phyloP scores from a whole-genome alignment of 2,797 vertebrate genomes.

The Sebastes melanostomus region DNA sequence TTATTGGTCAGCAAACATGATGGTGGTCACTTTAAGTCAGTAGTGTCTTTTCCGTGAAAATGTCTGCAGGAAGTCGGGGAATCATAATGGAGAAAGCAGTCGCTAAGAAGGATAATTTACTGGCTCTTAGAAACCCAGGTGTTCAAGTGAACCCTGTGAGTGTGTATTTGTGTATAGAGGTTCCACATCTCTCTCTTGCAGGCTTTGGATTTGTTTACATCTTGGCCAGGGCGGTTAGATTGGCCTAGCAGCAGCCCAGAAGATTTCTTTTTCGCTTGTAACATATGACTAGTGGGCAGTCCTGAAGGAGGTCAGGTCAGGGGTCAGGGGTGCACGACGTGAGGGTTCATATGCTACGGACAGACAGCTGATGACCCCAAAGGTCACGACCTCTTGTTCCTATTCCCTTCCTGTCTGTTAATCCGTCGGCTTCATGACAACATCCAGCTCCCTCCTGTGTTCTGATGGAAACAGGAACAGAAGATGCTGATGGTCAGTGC shows the following conservation, averaged over 20 bases:
- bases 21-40: slow-evolving; percentile 23
- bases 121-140: slow-evolving; percentile 36
- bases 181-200: slow-evolving; percentile 7
- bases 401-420: slow-evolving; percentile 64
- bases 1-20: slow-evolving; percentile 3
- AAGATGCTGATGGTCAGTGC: slow-evolving; percentile 24
- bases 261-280: slow-evolving; percentile 4
- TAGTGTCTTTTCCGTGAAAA: slow-evolving; percentile 29
- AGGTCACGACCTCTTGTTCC: slow-evolving; percentile 58
- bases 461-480: slow-evolving; percentile 44
- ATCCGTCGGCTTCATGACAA: slow-evolving; percentile 39
- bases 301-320: slow-evolving; percentile 28
- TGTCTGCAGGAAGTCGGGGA: slow-evolving; percentile 41
- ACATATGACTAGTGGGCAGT: slow-evolving; percentile 27
- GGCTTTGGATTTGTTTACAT: slow-evolving; percentile 49
- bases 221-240: neutral
- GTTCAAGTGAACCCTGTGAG: slow-evolving; percentile 15
- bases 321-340: neutral
- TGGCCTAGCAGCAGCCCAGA: neutral
- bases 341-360: slow-evolving; percentile 4
- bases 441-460: slow-evolving; percentile 12
- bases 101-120: slow-evolving; percentile 12
- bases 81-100: slow-evolving; percentile 58
- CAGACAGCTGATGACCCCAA: slow-evolving; percentile 50
- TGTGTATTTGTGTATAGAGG: slow-evolving; percentile 29